Base-by-base conservation (phyloP, 2,113 vertebrate species). In the Platichthys stellatus region DNA sequence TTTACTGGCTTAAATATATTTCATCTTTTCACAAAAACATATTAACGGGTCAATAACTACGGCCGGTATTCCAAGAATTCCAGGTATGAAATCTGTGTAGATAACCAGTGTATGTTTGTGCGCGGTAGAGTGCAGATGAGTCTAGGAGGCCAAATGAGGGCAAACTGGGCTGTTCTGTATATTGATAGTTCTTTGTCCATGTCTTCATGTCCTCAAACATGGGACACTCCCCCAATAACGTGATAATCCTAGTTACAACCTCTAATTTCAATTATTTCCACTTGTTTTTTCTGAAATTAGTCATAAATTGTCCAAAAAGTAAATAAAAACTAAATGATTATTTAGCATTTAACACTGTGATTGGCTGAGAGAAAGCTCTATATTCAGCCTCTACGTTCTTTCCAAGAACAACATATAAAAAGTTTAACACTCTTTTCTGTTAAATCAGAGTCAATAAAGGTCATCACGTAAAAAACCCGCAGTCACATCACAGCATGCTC, bases 11-110 rank as follows among this genome's bases (percentile, higher is more conserved):
- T 9, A 14, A 1, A 38, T 1, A 21, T 61, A 13, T 57, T 49
- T 54, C 1, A 28, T 74, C 15, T 63, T 45, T 26, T 21, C 23
- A 62, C n/a, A 63, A 43, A 74, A 54, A 23, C 20, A 15, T 63
- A 31, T 31, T 31, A 31, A 31, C 6, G 31, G 31, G 72, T 62
- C 31, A 15, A 59, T 20, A 38, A 59, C 51, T 11, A 58, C 51
- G 65, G 59, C 64, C 7, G 58, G 38, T 38, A 85, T 82, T 78
- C 31, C 28, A 83, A 68, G 76, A 85, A 92, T 92, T 82, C 47
- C 53, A 84, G 61, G 47, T 65, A 83, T 78, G 69, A 23, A 47
- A 7, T 65, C 80, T 59, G 28, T n/a, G 17, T 57, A 21, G 51
- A 20, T 28, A 23, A 56, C 23, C 21, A 26, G 12, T 49, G 20